Base-by-base conservation (phyloP, 2,888 invertebrate species). In the Alloscopus bannaensis region DNA sequence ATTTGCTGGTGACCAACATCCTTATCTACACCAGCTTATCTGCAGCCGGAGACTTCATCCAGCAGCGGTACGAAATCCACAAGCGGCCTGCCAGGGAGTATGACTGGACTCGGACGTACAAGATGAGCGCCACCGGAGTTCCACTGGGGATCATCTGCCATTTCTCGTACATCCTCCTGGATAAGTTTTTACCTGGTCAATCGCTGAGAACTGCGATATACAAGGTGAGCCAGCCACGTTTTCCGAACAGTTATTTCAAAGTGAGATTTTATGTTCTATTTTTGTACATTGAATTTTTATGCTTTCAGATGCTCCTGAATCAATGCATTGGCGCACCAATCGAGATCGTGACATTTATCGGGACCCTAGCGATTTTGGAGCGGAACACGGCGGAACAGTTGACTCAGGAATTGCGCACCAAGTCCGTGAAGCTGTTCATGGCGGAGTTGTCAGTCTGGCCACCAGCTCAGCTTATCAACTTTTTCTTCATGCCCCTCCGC, bases 371-470 rank as follows among this genome's bases (percentile, higher is more conserved):
- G 2, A 86, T 93, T 36, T 89, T 96, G 84, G 95, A 96, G 89
- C 90, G 90, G 11, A 90, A 91, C 80, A 90, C 91, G 1, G 87
- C 90, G 64, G 87, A 90, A 18, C 92, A 93, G 85, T 91, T 95
- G n/a, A n/a, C n/a, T n/a, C n/a, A n/a, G n/a, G n/a, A n/a, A n/a
- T 90, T 95, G 36, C 90, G 90, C 85, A 89, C 91, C 29, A 96
- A 97, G 88, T 94, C 94, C 22, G 91, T 91, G 90, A 91, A 90
- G 84, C 89, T 97, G 13, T n/a, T n/a, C 87, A 90, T 76, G 28
- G 96, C 95, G 0, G 97, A 98, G 88, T 97, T 96, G 94, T 87
- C 94, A 4, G 92, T 97, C 28, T 97, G 97, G 97, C 97, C 97
- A 0, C 94, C 95, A 4, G 96, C 96, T 0, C 97, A 98, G 88